phyloP scores from a whole-genome alignment of 2,797 vertebrate genomes.

The Coluber constrictor region DNA sequence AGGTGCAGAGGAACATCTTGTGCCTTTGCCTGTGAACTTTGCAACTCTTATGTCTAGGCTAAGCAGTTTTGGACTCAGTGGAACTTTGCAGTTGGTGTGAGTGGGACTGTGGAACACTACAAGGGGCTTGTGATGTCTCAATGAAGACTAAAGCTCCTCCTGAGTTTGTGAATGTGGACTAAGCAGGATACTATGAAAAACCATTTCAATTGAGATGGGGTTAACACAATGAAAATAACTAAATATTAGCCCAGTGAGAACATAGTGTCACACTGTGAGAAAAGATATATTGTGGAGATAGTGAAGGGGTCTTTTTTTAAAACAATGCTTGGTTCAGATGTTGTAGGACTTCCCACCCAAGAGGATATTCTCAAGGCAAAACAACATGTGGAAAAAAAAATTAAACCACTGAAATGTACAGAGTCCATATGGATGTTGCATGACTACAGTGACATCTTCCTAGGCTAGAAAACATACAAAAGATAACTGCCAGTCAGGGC shows the following conservation, averaged over 20 bases:
- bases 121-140: no score
- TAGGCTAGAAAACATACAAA: neutral
- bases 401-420: neutral
- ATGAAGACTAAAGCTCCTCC: no score
- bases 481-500: neutral
- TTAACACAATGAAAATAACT: neutral
- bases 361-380: neutral
- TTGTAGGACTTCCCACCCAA: neutral
- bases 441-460: neutral
- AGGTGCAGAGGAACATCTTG: no score
- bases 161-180: no score
- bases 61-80: no score
- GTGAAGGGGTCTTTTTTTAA: neutral
- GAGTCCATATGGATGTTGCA: neutral
- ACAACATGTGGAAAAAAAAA: neutral
- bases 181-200: neutral
- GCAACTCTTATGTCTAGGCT: no score
- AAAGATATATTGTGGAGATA: neutral
- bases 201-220: neutral
- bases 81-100: no score
- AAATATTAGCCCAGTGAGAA: neutral
- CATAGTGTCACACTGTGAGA: neutral
- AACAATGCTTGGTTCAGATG: neutral
- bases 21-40: no score
- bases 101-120: no score